phyloP scores from a whole-genome alignment of 1,140 invertebrate species.

The Orius insidiosus region DNA sequence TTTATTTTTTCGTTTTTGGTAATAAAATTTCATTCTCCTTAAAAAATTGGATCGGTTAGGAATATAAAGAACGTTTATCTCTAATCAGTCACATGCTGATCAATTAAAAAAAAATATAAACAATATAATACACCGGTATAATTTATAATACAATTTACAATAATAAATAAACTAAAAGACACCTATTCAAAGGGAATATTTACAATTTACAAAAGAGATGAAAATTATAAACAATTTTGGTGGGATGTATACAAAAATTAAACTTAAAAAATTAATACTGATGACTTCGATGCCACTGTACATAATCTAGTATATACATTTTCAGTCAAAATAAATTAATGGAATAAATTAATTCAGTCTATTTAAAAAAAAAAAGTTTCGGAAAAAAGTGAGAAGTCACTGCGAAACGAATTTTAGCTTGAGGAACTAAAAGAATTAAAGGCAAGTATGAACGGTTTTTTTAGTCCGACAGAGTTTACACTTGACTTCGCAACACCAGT shows the following conservation, averaged over 20 bases:
- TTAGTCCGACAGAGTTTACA: conserved; percentile 78
- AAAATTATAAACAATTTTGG: conserved; percentile 5
- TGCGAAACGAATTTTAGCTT: conserved; percentile 2
- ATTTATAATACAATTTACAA: too few relatives aligned
- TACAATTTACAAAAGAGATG: conserved; percentile 9
- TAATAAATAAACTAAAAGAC: too few relatives aligned
- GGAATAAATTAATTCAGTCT: conserved; percentile 10
- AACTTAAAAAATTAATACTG: conserved; percentile 9
- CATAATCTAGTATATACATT: conserved; percentile 4
- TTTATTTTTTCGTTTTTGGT: too few relatives aligned
- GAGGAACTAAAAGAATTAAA: conserved; percentile 30
- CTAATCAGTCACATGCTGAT: too few relatives aligned
- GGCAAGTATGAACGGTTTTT: conserved; percentile 81
- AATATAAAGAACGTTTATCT: too few relatives aligned
- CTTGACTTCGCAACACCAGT: conserved; percentile 95
- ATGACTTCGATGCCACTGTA: conserved; percentile 11
- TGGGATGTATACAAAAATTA: not conserved
- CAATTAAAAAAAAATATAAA: too few relatives aligned
- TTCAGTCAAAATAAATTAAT: conserved; percentile 10
- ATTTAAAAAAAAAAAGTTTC: not conserved
- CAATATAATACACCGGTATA: too few relatives aligned
- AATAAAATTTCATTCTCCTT: too few relatives aligned
- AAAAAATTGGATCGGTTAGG: too few relatives aligned
- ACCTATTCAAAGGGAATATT: not conserved
- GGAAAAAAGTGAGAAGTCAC: too few relatives aligned